Base-by-base conservation (phyloP, 2,797 vertebrate species). In the Rhadinocentrus ornatus region DNA sequence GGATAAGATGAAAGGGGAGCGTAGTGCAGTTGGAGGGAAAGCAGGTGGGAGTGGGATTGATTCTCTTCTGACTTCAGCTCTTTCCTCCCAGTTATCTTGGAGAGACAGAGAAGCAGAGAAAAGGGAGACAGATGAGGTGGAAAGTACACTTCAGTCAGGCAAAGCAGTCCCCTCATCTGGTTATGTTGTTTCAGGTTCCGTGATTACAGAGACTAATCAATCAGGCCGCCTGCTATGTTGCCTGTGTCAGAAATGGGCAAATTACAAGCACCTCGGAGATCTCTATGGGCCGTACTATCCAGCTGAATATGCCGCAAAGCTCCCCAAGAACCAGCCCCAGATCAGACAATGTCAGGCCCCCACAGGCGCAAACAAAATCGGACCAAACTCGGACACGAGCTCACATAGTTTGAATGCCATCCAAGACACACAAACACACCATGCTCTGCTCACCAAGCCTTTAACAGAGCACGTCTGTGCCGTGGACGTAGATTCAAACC, bases 201-300 rank as follows among this genome's bases (percentile, higher is more conserved):
- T 97, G 63, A 94, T 97, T 37, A 97, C 96, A 6, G 98, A 99
- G 80, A 96, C 96, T 44, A 93, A 94, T 81, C 95, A 97, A 62
- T 92, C 96, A 20, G 98, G 97, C 65, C 96, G 96, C 73, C 93
- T 99, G 79, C 95, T 99, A 48, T 99, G 98, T 87, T 99, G 97
- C 91, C 94, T 99, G 39, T 99, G 98, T 86, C 97, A 98, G 88
- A 99, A 99, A 91, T 99, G 97, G 96, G 97, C 97, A 77, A 99
- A 98, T 93, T 99, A 97, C 88, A 96, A 97, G 83, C 97, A 98
- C 87, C 96, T 99, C 68, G 98, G 98, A 27, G 98, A 99, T 91
- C 96, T 99, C 67, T 99, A 97, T 39, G 98, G 98, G 78, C 98
- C 98, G 59, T 99, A 96, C 91, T 99, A 99, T 86, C 97, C 96